phyloP scores from a whole-genome alignment of 2,113 vertebrate species.

The Pristiophorus japonicus region DNA sequence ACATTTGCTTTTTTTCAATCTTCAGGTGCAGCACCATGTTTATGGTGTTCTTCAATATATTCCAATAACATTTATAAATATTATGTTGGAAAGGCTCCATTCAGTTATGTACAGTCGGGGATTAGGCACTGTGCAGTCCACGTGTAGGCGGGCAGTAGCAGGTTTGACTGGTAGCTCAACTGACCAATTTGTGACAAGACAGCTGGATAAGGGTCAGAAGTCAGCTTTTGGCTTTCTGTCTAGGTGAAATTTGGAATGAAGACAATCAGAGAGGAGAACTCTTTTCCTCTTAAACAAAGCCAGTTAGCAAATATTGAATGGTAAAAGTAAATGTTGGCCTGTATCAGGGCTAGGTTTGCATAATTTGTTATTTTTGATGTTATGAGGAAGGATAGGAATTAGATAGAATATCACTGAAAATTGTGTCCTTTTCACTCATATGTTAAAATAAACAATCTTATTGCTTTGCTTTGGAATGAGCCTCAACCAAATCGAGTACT shows the following conservation, averaged over 20 bases:
- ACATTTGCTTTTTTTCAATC: neutral
- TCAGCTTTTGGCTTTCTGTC: too few species aligned
- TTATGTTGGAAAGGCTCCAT: neutral
- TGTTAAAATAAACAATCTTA: neutral
- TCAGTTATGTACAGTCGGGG: neutral
- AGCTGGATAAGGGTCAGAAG: too few species aligned
- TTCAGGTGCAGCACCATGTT: neutral
- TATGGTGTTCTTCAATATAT: neutral
- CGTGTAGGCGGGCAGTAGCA: neutral
- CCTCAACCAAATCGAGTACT: too few species aligned
- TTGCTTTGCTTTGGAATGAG: too few species aligned
- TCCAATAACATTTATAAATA: neutral
- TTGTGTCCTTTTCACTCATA: neutral
- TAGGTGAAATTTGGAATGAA: neutral
- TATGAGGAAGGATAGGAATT: too few species aligned
- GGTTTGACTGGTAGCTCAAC: neutral
- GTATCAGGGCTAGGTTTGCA: neutral
- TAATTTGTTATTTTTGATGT: neutral
- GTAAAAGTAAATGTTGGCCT: neutral
- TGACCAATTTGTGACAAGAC: neutral
- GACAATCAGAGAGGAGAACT: neutral
- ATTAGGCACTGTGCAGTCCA: neutral
- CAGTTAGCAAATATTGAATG: neutral
- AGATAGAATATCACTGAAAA: too few species aligned
- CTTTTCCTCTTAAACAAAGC: neutral